Conservation (phyloP, 2,113 vertebrate genomes). For the Spilogale gracilis region DNA sequence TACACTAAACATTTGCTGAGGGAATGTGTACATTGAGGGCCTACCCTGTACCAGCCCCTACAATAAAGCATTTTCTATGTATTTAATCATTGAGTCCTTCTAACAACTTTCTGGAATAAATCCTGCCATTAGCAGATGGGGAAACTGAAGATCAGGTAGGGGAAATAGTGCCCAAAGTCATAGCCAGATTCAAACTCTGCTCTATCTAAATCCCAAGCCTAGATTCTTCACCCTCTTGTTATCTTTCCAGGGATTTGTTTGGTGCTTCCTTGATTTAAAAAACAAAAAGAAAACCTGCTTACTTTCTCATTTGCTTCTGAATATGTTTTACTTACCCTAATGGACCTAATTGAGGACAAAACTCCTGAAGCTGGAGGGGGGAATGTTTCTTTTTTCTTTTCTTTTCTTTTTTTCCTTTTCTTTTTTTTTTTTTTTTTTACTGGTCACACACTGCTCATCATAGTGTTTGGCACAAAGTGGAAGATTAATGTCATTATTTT, state of each 20-base stretch:
- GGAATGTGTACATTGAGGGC: not conserved
- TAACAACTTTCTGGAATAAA: not conserved
- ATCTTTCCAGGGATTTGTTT: not conserved
- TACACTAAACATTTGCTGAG: not conserved
- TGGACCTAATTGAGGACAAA: not conserved
- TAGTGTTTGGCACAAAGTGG: not conserved
- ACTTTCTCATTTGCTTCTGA: not conserved
- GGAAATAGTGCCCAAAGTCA: not conserved
- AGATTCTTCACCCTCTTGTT: not conserved
- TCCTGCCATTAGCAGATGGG: not conserved
- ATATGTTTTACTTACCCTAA: not conserved
- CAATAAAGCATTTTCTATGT: not conserved
- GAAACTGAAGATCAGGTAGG: not conserved
- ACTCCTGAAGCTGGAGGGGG: not conserved
- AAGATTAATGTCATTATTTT: conserved; percentile 28
- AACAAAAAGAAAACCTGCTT: not conserved
- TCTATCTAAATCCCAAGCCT: not conserved
- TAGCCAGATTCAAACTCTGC: not conserved
- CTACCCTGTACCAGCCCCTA: not conserved
- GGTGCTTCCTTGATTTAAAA: not conserved
- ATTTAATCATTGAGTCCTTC: not conserved
- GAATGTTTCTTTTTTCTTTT: not conserved
- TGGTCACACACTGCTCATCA: not conserved
- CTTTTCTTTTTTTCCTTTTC: not conserved
- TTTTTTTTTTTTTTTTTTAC: not conserved